phyloP scores from a whole-genome alignment of 1,140 invertebrate genomes.

The Drosophila tani region DNA sequence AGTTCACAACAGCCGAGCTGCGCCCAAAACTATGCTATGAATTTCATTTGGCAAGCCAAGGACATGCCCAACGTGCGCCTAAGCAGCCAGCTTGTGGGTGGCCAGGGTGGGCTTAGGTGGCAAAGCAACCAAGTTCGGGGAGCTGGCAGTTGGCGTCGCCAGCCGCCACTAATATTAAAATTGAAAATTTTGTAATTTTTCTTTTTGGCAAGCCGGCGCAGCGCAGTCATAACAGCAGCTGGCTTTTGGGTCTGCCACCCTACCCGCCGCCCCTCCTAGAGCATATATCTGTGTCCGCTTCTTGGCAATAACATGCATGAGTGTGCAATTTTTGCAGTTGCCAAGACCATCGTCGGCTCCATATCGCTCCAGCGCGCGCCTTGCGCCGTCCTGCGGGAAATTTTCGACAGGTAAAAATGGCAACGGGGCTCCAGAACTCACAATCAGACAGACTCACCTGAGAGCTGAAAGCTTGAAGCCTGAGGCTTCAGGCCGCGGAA shows the following conservation, averaged over 20 bases:
- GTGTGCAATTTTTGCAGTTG: constrained; percentile 82
- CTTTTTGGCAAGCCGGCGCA: constrained; percentile 79
- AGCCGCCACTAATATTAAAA: constrained; percentile 82
- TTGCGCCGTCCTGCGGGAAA: constrained; percentile 72
- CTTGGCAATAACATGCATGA: constrained; percentile 83
- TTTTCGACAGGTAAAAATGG: constrained; percentile 83
- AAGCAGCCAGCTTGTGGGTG: constrained; percentile 56
- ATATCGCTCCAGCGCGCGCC: constrained; percentile 25
- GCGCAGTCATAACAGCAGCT: constrained; percentile 80
- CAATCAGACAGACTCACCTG: constrained; percentile 26
- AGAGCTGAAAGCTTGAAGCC: constrained; percentile 40
- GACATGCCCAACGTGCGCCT: constrained; percentile 80
- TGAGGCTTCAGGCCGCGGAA: constrained; percentile 29
- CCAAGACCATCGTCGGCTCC: constrained; percentile 62
- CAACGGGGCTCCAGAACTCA: constrained; percentile 36
- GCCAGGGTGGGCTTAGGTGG: constrained; percentile 7
- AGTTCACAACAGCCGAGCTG: constrained; percentile 52
- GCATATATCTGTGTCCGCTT: constrained; percentile 75
- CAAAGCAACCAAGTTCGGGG: background rate
- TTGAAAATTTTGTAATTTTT: constrained; percentile 84
- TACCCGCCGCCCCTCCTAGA: background rate
- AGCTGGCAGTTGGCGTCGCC: constrained; percentile 74
- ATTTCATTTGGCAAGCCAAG: constrained; percentile 83
- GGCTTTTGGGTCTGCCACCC: background rate
- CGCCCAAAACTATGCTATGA: constrained; percentile 78